Conservation (phyloP, 2,888 invertebrate genomes). For the Drosophila leonis region DNA sequence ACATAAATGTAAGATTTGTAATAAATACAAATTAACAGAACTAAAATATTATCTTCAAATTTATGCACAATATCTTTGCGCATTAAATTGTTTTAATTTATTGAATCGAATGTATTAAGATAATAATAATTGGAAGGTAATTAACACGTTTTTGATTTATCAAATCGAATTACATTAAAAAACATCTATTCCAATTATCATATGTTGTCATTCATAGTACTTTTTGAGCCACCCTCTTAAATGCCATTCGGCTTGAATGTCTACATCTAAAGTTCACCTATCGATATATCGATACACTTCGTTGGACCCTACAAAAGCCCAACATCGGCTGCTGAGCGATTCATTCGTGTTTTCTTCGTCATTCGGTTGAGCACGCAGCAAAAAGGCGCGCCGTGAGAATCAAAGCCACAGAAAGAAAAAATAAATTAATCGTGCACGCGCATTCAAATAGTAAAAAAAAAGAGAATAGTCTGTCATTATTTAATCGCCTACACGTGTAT, state of each 20-base stretch:
- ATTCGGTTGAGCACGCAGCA: constrained; percentile 28
- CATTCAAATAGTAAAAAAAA: constrained; percentile 30
- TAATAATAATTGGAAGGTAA: too few relatives aligned
- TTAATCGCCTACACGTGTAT: constrained; percentile 52
- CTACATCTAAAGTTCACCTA: background rate
- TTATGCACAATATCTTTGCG: too few relatives aligned
- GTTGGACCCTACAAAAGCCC: constrained; percentile 39
- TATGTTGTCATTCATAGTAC: too few relatives aligned
- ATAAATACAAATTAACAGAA: background rate
- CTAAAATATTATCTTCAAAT: background rate
- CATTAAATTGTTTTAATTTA: too few relatives aligned
- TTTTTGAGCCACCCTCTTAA: background rate
- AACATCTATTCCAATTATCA: background rate
- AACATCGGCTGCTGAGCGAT: constrained; percentile 26
- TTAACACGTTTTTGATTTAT: too few relatives aligned
- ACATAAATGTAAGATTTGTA: background rate
- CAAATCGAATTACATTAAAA: too few relatives aligned
- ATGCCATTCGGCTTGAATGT: constrained; percentile 7
- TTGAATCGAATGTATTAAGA: too few relatives aligned
- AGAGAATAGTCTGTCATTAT: constrained; percentile 43
- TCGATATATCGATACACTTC: constrained; percentile 40
- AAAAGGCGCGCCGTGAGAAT: constrained; percentile 9
- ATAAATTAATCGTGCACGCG: constrained; percentile 47
- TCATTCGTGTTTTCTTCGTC: constrained; percentile 55
- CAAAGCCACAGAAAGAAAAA: constrained; percentile 9